Evolutionary conservation across 2,888 invertebrate genomes (phyloP).

Genomic region (Apodemia mormo): DNA sequence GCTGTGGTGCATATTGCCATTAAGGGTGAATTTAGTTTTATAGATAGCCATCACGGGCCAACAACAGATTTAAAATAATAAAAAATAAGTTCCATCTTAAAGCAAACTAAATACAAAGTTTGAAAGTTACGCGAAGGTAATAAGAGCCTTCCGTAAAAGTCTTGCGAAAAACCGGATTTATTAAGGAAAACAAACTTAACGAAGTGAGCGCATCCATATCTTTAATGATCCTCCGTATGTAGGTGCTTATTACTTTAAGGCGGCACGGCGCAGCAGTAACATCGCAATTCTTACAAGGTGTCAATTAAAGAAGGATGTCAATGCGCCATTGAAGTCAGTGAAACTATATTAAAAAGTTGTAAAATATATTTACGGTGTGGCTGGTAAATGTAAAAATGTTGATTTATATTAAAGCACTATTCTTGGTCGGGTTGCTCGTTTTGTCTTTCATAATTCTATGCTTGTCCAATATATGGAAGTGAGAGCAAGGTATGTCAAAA

Average conservation of each 20-base stretch:
- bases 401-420: too few species aligned
- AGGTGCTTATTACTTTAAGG: constrained; percentile 4
- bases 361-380: not conserved
- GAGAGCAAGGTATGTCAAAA: too few species aligned
- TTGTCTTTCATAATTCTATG: too few species aligned
- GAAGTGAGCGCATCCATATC: not conserved
- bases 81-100: not conserved
- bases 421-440: too few species aligned
- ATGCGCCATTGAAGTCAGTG: not conserved
- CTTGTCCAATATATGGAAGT: too few species aligned
- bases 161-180: not conserved
- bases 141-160: not conserved
- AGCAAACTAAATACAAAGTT: not conserved
- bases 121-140: not conserved
- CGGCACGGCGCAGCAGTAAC: not conserved
- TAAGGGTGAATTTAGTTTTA: too few species aligned
- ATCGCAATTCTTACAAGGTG: not conserved
- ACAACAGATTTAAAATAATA: too few species aligned
- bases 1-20: too few species aligned
- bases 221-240: constrained; percentile 1
- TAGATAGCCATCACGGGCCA: too few species aligned
- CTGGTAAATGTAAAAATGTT: too few species aligned
- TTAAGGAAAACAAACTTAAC: not conserved
- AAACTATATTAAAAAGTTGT: constrained; percentile 1
- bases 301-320: constrained; percentile 5